Conservation (phyloP, 2,797 vertebrate species). For the Sebastiscus albofasciatus region DNA sequence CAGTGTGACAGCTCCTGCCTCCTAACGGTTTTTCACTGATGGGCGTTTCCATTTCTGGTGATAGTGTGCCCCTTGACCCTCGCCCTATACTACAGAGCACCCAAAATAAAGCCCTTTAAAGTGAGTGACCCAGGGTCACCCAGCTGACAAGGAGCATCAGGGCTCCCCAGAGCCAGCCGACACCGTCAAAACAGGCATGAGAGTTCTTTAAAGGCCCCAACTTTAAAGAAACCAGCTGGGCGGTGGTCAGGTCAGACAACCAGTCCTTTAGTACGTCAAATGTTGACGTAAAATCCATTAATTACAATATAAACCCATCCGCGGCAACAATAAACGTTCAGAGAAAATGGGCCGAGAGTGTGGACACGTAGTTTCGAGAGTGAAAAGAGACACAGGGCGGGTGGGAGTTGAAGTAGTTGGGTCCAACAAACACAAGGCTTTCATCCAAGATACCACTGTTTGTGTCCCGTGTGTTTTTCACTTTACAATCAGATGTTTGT, state of each 20-base stretch:
- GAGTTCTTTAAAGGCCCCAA: constrained; percentile 19
- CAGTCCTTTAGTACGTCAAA: too few relatives aligned
- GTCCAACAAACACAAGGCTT: too few relatives aligned
- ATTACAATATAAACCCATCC: too few relatives aligned
- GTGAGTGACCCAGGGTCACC: constrained; percentile 39
- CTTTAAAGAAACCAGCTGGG: not conserved
- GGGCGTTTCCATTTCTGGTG: constrained; percentile 43
- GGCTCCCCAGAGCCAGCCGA: not conserved
- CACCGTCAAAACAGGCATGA: constrained; percentile 31
- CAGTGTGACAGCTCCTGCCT: not conserved
- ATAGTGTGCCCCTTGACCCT: constrained; percentile 26
- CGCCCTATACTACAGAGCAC: not conserved
- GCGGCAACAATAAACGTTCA: too few relatives aligned
- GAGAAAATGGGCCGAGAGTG: too few relatives aligned
- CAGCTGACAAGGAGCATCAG: not conserved
- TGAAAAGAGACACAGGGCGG: too few relatives aligned
- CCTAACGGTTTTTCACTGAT: constrained; percentile 32
- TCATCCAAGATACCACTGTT: too few relatives aligned
- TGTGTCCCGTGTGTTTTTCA: too few relatives aligned
- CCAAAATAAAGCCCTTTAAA: constrained; percentile 70
- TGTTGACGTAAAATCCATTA: too few relatives aligned
- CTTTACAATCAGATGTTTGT: too few relatives aligned
- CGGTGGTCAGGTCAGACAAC: constrained; percentile 1
- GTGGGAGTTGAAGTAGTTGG: too few relatives aligned
- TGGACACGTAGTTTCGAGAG: too few relatives aligned